Base-by-base conservation (phyloP, 64 coral and sea anemone genomes). In the Stylophora pistillata region DNA sequence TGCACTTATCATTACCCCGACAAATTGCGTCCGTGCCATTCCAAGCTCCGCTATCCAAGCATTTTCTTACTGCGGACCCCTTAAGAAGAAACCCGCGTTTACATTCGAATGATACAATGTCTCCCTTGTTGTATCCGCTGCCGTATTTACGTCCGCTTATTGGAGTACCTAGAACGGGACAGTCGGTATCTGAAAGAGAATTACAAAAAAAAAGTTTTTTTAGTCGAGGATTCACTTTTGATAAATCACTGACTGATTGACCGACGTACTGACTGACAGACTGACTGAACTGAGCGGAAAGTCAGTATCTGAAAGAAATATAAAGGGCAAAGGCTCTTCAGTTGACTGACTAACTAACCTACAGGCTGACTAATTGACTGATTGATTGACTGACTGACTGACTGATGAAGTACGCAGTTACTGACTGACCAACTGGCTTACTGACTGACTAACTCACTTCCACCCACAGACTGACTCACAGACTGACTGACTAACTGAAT, bases 11-110 rank as follows among this genome's bases (percentile, higher is more conserved):
- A 55, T 89, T 89, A 97, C 95, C 88, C 69, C 74, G 86, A 74
- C 95, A 97, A 68, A 66, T 82, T 74, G 91, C 81, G 15, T 89
- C 79, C 12, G 81, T 90, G 55, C 95, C 95, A 87, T 56, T 97
- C 95, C 95, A 97, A 6, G 63, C 70, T 29, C 84, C 80, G 69
- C 93, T 89, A 28, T 56, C 55, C 59, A 68, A 60, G 62, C 95
- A 97, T 55, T 41, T 78, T 76, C 95, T 73, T 12, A 73, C 72
- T 17, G 72, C 72, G 5, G 95, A 97, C 15, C 95, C 95, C 32
- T 77, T 73, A 7, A 97, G 82, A 1, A 93, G 74, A 57, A 80
- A 97, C 1, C 95, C 91, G 23, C 17, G 23, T 18, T 90, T 74
- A 17, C 95, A 97, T 17, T 69, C 72, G 70, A 93, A 97, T n/a